Evolutionary conservation across 2,113 vertebrate genomes (phyloP).

Genomic region (Leptodactylus fuscus): DNA sequence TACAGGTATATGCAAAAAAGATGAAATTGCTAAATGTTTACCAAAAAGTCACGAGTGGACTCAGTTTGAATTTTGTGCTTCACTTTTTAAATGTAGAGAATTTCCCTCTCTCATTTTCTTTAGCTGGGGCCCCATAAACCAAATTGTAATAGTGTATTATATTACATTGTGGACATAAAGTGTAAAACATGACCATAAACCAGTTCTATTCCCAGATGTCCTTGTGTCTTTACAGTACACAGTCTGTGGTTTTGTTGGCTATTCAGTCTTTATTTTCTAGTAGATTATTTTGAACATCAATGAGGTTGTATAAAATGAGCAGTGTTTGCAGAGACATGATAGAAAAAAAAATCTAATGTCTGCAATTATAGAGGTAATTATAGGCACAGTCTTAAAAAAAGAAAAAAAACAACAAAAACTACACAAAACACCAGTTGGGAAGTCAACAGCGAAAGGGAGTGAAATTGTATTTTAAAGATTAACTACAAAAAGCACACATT

Average conservation of each 20-base stretch:
- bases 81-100: no score
- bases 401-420: no score
- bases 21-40: no score
- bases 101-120: no score
- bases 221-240: neutral
- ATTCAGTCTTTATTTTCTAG: neutral
- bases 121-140: no score
- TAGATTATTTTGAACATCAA: conserved; percentile 7
- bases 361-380: conserved; percentile 32
- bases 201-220: neutral
- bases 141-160: no score
- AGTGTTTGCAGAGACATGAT: conserved; percentile 26
- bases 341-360: conserved; percentile 15
- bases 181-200: neutral
- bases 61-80: no score
- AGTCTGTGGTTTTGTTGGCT: neutral
- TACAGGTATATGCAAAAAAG: no score
- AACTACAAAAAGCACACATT: conserved; percentile 49
- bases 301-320: conserved; percentile 17
- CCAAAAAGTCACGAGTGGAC: no score
- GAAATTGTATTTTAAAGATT: conserved; percentile 42
- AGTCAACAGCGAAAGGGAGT: conserved; percentile 27
- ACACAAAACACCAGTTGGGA: conserved; percentile 4
- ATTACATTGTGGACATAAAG: neutral
- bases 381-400: neutral